Conservation (phyloP, 2,797 vertebrate species). For the Vireo griseus region DNA sequence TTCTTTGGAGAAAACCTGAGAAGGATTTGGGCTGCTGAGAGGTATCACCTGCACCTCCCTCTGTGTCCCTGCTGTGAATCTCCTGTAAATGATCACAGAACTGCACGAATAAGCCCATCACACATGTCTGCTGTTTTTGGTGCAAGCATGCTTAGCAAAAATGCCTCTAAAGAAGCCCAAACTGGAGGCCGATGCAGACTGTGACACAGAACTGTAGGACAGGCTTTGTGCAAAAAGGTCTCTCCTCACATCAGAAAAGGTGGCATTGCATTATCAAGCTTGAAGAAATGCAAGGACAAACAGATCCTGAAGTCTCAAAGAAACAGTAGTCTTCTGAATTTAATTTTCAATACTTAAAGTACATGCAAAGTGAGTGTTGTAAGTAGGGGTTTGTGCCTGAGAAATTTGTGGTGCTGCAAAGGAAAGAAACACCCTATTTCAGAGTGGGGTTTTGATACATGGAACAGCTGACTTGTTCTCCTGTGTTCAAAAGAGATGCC, state of each 20-base stretch:
- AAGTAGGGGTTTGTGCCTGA: neutral
- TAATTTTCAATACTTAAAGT: neutral
- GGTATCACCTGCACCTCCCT: neutral
- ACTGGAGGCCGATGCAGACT: neutral
- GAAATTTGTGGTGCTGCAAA: neutral
- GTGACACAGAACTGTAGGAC: neutral
- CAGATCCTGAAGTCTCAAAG: neutral
- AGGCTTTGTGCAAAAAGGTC: neutral
- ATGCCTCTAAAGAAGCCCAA: neutral
- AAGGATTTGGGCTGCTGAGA: neutral
- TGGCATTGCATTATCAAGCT: neutral
- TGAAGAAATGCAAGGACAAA: neutral
- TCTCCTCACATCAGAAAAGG: accelerated
- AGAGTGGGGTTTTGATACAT: neutral
- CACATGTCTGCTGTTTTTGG: neutral
- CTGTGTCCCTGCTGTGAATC: neutral
- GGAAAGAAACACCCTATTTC: neutral
- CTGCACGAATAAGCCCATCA: neutral
- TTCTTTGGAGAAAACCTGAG: neutral
- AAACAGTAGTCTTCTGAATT: neutral
- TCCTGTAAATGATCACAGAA: neutral
- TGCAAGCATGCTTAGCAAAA: neutral
- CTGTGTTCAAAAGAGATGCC: neutral
- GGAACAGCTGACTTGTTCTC: neutral
- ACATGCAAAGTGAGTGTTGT: neutral